Percentiles rank a stretch among this genome's conserved stretches.
Evolutionary conservation across 2,113 vertebrate genomes (phyloP).

Genomic region (Clinocottus analis): DNA sequence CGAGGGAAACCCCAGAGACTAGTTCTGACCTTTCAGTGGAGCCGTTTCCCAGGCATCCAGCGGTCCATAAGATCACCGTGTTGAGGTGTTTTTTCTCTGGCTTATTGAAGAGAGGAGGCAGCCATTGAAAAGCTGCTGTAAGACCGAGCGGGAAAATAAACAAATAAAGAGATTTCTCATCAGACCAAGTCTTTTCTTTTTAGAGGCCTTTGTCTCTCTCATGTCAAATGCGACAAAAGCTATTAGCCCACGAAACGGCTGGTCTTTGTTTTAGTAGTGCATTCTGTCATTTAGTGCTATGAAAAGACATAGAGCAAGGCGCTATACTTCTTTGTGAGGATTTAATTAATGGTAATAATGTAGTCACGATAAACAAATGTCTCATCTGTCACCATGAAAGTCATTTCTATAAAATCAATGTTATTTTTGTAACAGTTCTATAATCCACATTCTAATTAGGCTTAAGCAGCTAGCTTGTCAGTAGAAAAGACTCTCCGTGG

Average conservation of each 20-base stretch:
- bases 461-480: conserved; percentile 80
- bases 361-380: conserved; percentile 85
- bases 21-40: neutral
- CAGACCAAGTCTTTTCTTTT: conserved; percentile 78
- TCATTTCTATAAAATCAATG: conserved; percentile 77
- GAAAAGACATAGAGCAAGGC: conserved; percentile 85
- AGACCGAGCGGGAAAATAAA: conserved; percentile 74
- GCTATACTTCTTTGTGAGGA: conserved; percentile 83
- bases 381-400: conserved; percentile 83
- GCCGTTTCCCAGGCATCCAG: conserved; percentile 23
- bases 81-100: conserved; percentile 43
- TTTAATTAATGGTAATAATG: conserved; percentile 86
- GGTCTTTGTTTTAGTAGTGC: conserved; percentile 84
- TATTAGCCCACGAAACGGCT: conserved; percentile 84
- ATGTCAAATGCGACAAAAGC: conserved; percentile 86
- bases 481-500: conserved; percentile 70
- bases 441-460: conserved; percentile 82
- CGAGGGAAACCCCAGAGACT: neutral
- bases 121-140: conserved; percentile 54
- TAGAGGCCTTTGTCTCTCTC: conserved; percentile 84
- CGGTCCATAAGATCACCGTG: conserved; percentile 65
- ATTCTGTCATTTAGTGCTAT: conserved; percentile 83
- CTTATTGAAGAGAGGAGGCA: conserved; percentile 62
- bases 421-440: conserved; percentile 82
- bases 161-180: conserved; percentile 79